These are phyloP conservation scores for Torymus aiolomorphi DNA, from an alignment of 2,888 invertebrate species.

Conservation along the genomic window DNA sequence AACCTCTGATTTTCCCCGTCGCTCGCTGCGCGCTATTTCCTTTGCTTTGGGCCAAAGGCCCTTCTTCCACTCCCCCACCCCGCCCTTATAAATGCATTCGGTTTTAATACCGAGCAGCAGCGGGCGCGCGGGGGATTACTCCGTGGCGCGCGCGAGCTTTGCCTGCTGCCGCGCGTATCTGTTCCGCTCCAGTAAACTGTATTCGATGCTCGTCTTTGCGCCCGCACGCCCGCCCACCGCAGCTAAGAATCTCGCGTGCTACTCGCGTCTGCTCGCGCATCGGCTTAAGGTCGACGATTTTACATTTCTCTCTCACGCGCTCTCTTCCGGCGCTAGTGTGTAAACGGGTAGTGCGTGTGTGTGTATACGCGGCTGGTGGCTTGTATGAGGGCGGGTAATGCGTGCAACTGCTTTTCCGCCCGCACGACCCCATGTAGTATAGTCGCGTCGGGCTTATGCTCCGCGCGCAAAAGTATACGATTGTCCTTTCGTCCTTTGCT, in stretches of 20 bases:
- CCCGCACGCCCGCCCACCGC: too few species aligned
- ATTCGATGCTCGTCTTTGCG: slow-evolving; percentile 26
- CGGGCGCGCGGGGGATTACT: slow-evolving; percentile 57
- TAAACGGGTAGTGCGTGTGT: neutral
- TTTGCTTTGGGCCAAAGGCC: slow-evolving; percentile 20
- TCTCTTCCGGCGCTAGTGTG: neutral
- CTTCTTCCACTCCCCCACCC: too few species aligned
- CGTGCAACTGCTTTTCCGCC: too few species aligned
- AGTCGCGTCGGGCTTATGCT: too few species aligned
- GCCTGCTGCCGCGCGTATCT: slow-evolving; percentile 39
- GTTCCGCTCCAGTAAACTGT: slow-evolving; percentile 50
- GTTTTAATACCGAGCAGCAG: slow-evolving; percentile 62
- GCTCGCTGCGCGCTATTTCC: neutral
- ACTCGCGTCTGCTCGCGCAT: slow-evolving; percentile 7
- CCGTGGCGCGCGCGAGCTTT: slow-evolving; percentile 50
- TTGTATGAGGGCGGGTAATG: too few species aligned
- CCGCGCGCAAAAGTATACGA: too few species aligned
- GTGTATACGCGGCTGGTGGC: too few species aligned
- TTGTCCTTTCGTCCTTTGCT: neutral
- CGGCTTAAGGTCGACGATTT: slow-evolving; percentile 22
- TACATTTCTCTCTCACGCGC: neutral
- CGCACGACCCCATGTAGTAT: too few species aligned
- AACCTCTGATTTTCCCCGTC: slow-evolving; percentile 3
- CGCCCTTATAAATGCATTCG: slow-evolving; percentile 63
- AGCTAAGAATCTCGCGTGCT: slow-evolving; percentile 9